Base-by-base conservation (phyloP, 2,888 invertebrate genomes). In the Tenthredo livida region DNA sequence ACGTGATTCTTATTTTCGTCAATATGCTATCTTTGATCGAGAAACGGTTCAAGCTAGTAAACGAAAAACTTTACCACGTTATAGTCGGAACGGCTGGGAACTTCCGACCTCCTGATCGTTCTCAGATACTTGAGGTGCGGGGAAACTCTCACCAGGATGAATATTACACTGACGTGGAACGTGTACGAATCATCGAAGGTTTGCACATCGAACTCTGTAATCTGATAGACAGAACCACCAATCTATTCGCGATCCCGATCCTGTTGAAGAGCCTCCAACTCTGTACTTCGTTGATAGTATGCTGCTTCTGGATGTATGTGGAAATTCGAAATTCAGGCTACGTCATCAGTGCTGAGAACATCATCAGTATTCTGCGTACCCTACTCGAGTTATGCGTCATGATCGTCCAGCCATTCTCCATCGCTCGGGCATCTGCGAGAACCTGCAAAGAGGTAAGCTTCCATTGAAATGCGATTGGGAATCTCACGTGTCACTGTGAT, bases 371-470 rank as follows among this genome's bases (percentile, higher is more conserved):
- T 6, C 6, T 1, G 29, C 25, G 25, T 15, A 37, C 43, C 2
- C 9, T 43, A 10, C 25, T 73, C 25, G n/a, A 6, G 2, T 43
- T 73, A 21, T 17, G 12, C 0, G 0, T 75, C 15, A 7, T 17
- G 2, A 43, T 50, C 2, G 1, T 10, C 17, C 12, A 54, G 1
- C 0, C 54, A n/a, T 9, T 77, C 3, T 17, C 1, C 17, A 77
- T 77, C n/a, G 50, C 54, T n/a, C 9, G 54, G 15, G 54, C 77
- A 29, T 29, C 50, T 33, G 54, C 29, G 9, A 77, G 4, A 33
- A 33, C 54, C 54, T 50, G 21, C 7, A 9, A 77, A 77, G 50
- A 77, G 77, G 77, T 77, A 2, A 50, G n/a, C n/a, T n/a, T n/a
- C n/a, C n/a, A n/a, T n/a, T n/a, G n/a, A n/a, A n/a, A n/a, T n/a